Percentiles rank a stretch among this genome's conserved stretches.
These are phyloP conservation scores for Oreochromis aureus DNA, from an alignment of 2,113 vertebrate genomes.

Conservation along the genomic window DNA sequence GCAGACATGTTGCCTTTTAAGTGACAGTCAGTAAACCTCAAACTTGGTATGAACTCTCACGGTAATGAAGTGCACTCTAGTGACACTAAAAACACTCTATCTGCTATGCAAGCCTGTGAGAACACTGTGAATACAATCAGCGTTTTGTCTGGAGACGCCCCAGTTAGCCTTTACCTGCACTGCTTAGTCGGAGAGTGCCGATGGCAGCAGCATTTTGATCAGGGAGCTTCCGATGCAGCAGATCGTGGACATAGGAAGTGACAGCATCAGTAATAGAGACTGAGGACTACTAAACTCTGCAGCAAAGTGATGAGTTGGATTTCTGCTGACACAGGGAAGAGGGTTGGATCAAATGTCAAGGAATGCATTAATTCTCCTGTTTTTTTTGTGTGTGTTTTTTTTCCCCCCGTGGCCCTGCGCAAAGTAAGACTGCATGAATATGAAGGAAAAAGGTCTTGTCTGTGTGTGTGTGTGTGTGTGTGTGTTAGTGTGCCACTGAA, in stretches of 20 bases:
- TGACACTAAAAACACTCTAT: not conserved
- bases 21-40: not conserved
- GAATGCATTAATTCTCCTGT: conserved; percentile 2
- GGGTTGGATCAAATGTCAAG: conserved; percentile 23
- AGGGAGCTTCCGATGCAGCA: not conserved
- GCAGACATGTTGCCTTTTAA: not conserved
- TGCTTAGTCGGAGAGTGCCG: not conserved
- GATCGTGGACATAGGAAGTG: conserved; percentile 6
- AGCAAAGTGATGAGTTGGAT: conserved; percentile 28
- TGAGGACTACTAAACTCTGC: conserved; percentile 23
- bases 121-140: conserved; percentile 26
- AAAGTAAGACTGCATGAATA: not conserved
- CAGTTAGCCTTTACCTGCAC: not conserved
- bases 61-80: not conserved
- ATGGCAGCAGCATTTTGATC: conserved; percentile 36
- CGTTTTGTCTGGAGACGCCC: not conserved
- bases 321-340: conserved; percentile 32
- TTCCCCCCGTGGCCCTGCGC: accelerated
- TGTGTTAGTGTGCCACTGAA: not conserved
- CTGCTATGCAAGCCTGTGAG: not conserved
- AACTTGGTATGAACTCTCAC: not conserved
- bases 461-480: not conserved
- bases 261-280: conserved; percentile 29
- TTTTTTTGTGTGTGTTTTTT: not conserved
- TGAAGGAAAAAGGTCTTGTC: not conserved